phyloP scores from a whole-genome alignment of 2,113 vertebrate species.

The Holacanthus passer region DNA sequence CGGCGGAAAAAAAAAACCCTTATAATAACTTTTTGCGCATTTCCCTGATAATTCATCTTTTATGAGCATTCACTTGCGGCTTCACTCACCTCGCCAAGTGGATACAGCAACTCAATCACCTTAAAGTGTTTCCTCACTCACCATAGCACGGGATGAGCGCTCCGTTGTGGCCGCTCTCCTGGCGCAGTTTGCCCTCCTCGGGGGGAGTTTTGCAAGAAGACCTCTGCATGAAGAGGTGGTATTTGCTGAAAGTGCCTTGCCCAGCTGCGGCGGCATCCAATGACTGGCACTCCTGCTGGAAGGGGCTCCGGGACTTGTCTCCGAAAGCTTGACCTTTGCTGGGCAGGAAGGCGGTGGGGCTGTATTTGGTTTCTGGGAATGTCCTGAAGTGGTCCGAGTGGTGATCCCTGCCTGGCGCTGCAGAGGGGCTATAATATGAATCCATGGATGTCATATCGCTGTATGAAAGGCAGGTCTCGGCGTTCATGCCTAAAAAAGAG shows the following conservation, averaged over 20 bases:
- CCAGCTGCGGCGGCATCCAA: constrained; percentile 86
- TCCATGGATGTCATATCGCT: constrained; percentile 98
- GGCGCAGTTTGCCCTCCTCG: constrained; percentile 90
- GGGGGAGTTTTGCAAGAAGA: constrained; percentile 92
- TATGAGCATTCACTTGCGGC: too few species aligned
- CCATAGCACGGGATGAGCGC: constrained; percentile 92
- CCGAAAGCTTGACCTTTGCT: constrained; percentile 96
- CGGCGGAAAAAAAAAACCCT: background rate
- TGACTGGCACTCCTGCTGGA: constrained; percentile 92
- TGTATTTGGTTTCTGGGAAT: constrained; percentile 94
- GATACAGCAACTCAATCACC: background rate
- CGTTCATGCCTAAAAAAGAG: constrained; percentile 92
- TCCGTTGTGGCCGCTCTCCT: constrained; percentile 90
- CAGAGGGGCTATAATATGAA: constrained; percentile 94
- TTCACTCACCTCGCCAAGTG: background rate
- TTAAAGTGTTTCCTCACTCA: constrained; percentile 80
- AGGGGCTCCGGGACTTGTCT: constrained; percentile 89
- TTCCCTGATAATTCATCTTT: too few species aligned
- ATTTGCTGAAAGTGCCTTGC: constrained; percentile 92
- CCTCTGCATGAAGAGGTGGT: constrained; percentile 94
- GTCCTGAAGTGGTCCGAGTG: constrained; percentile 93
- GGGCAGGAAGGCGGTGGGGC: constrained; percentile 91
- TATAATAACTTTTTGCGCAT: background rate
- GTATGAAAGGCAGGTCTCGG: constrained; percentile 95
- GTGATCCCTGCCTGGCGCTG: constrained; percentile 91